Base-by-base conservation (phyloP, 2,113 vertebrate species). In the Ictalurus furcatus region DNA sequence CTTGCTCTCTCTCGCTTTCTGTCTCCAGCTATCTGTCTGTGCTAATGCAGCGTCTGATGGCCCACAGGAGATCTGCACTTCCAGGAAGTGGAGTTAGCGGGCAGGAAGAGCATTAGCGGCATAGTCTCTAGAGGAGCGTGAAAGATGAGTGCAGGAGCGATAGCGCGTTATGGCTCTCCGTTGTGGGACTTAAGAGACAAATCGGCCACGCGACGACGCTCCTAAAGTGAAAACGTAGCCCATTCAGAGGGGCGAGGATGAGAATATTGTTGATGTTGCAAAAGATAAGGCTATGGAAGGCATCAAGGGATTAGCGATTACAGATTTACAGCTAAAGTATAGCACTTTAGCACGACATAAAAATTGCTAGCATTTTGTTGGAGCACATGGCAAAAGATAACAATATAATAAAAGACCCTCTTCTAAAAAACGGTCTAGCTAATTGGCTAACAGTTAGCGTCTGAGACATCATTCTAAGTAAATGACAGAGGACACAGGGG, bases 21-120 rank as follows among this genome's bases (percentile, higher is more conserved):
- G 44, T 78, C 73, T 58, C 79, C 81, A 25, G 85, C 87, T 88
- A 69, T 88, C 87, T 61, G 94, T 94, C 93, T 81, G 81, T 79
- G 67, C 95, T 96, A 95, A 96, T 94, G 94, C 94, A 94, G 94
- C 92, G 90, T 95, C 94, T 95, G 94, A 96, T 94, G 94, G 94
- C 94, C 95, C 91, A 92, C 93, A 91, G 92, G 93, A 95, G 92
- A 58, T 16, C 44, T 65, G 52, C 93, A 92, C 92, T 95, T 95
- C 93, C 94, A 94, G 95, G 95, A 95, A 96, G 93, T 92, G 90
- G 7, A 91, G 93, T 92, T 95, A 94, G 95, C 94, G 94, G 94
- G 94, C 94, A 94, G 93, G 93, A 92, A 93, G 92, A 94, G 94
- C 94, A 95, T 96, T 95, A 95, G 94, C 92, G 80, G 92, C 87